Base-by-base conservation (phyloP, 2,888 invertebrate genomes). In the Saturnia japonica region DNA sequence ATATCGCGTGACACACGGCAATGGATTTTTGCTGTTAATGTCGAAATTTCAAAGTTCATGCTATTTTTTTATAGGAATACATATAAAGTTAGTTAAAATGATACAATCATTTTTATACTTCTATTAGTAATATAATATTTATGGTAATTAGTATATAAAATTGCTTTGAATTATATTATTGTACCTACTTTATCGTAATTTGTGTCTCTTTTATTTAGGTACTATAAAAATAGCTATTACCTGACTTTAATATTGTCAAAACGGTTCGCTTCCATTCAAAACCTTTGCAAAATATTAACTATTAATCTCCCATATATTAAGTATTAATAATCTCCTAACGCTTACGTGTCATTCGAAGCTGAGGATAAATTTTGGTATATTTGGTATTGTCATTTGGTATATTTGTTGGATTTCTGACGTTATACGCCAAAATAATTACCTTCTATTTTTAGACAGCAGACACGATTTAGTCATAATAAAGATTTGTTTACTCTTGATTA, bases 231-330 rank as follows among this genome's bases (percentile, higher is more conserved):
- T n/a, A n/a, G n/a, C n/a, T n/a, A n/a, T n/a, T n/a, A n/a, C n/a
- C n/a, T n/a, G n/a, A n/a, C n/a, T n/a, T n/a, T n/a, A n/a, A n/a
- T n/a, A n/a, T n/a, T n/a, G n/a, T n/a, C n/a, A n/a, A 14, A 14
- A 22, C 14, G 57, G 28, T 28, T 60, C 28, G 28, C 12, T 54
- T 54, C 19, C 9, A 54, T 60, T 28, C 57, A 60, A 60, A 60
- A 60, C 28, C 57, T 28, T 60, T 12, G 54, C 57, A 60, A 60
- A 14, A 60, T 28, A 28, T 60, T 25, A 28, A 60, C 14, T 28
- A 60, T 60, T 60, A 60, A 60, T 60, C 57, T 28, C 57, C 14
- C 25, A n/a, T n/a, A n/a, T n/a, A n/a, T n/a, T n/a, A n/a, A n/a
- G n/a, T n/a, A n/a, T n/a, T 28, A 60, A 28, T 60, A 60, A 60